Base-by-base conservation (phyloP, 2,797 vertebrate species). In the Megalops cyprinoides region DNA sequence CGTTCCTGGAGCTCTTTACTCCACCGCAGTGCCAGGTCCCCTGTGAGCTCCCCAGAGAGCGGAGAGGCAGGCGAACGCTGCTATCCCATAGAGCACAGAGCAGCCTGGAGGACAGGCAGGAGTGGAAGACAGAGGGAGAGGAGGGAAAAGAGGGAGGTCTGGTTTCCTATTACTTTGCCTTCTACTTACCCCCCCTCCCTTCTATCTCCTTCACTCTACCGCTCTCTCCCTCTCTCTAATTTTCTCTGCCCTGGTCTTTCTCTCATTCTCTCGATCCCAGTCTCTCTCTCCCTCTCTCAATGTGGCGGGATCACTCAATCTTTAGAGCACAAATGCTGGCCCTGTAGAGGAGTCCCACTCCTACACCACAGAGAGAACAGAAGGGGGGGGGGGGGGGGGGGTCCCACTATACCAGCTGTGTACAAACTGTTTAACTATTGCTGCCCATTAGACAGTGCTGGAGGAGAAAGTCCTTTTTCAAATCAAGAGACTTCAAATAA, bases 91-190 rank as follows among this genome's bases (percentile, higher is more conserved):
- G 82, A 86, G 85, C 87, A 73, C 91, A 83, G 82, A 86, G 85
- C 87, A 73, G 90, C 89, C 90, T 90, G 81, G 77, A 78, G 88
- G 88, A 90, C 87, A 80, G 88, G 76, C 88, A 85, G 81, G 88
- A 91, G 90, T 56, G 75, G 55, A 71, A 84, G 87, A 79, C 76
- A 48, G 78, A 82, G 84, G 82, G 84, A 82, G 87, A 83, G 80
- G 82, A 90, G 87, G 79, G 65, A 77, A 76, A 44, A 90, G 85
- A 90, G 90, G 87, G 89, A 90, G 88, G 87, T 87, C 86, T 88
- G 91, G 94, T 94, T 92, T 94, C 93, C 91, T 91, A 88, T 95
- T 94, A 93, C 94, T 92, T 85, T 87, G 73, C 69, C 76, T 90
- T 91, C 83, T 86, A 85, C 89, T 85, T 83, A 82, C 87, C 62